These are phyloP conservation scores for Mercenaria mercenaria DNA, from an alignment of 1,140 invertebrate species.

Conservation along the genomic window DNA sequence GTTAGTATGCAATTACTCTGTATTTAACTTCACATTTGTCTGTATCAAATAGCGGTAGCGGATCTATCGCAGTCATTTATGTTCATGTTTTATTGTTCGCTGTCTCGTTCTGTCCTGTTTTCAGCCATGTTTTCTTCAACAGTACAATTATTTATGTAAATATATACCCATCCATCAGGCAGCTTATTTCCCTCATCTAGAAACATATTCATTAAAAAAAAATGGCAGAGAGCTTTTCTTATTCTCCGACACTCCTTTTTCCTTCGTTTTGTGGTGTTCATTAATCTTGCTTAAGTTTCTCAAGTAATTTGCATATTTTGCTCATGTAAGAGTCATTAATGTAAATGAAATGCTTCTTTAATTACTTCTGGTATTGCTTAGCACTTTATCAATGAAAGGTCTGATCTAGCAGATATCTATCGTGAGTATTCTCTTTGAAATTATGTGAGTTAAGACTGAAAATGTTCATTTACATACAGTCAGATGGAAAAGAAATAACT, in stretches of 20 bases:
- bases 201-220: not conserved
- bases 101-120: not conserved
- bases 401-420: no score
- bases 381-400: not conserved
- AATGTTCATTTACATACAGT: no score
- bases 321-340: not conserved
- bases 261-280: not conserved
- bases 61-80: not conserved
- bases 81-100: not conserved
- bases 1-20: not conserved
- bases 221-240: no score
- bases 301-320: not conserved
- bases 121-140: not conserved
- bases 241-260: not conserved
- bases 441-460: no score
- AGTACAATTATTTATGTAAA: not conserved
- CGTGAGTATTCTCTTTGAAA: no score
- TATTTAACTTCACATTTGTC: not conserved
- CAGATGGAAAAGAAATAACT: no score
- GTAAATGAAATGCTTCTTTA: not conserved
- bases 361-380: not conserved
- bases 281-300: conserved; percentile 2
- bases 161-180: not conserved
- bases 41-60: not conserved
- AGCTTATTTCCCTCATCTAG: not conserved